Conservation (phyloP, 2,797 vertebrate genomes). For the Lepilemur septentrionalis region DNA sequence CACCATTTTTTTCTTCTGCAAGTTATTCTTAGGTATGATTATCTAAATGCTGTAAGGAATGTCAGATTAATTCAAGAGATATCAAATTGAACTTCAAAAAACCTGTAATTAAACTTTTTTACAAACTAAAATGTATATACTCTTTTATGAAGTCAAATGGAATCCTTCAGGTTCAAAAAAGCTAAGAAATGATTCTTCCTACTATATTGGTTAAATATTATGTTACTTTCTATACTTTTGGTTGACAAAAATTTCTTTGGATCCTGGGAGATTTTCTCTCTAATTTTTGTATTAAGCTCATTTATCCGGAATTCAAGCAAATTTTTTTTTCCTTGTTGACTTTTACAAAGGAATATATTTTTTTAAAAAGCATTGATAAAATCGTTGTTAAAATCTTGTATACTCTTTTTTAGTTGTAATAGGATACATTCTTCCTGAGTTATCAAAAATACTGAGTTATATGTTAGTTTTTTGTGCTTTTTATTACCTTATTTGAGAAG, state of each 20-base stretch:
- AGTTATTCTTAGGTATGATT: background rate
- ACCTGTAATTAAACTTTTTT: background rate
- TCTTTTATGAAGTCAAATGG: background rate
- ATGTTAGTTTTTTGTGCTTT: background rate
- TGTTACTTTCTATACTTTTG: background rate
- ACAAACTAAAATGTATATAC: background rate
- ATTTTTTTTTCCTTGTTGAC: background rate
- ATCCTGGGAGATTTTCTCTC: background rate
- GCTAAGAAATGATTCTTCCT: background rate
- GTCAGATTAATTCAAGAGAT: background rate
- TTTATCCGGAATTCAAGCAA: background rate
- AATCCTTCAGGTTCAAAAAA: background rate
- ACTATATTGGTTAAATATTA: background rate
- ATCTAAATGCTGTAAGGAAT: background rate
- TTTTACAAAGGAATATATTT: background rate
- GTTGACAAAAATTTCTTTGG: background rate
- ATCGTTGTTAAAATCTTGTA: background rate
- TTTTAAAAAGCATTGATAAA: background rate
- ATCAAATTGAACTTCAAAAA: background rate
- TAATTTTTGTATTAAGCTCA: background rate
- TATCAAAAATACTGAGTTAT: background rate
- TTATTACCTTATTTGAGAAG: conserved; percentile 4
- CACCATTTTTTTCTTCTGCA: background rate
- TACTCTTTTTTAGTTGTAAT: background rate
- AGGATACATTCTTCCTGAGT: background rate